phyloP scores from a whole-genome alignment of 35 echinoderm and acorn worm genomes.

The Lytechinus variegatus region DNA sequence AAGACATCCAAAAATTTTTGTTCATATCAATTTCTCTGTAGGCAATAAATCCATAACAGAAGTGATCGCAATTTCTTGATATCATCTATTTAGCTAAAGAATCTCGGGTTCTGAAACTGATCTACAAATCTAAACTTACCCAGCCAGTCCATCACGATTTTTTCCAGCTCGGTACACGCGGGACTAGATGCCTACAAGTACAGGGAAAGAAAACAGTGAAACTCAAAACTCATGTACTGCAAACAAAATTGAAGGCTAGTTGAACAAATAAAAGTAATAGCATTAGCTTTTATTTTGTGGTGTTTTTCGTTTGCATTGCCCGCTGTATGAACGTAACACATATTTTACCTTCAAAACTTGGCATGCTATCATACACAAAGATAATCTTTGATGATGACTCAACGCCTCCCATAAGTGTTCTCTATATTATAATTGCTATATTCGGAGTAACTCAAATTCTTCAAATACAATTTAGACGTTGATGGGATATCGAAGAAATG shows the following conservation, averaged over 20 bases:
- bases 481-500: no score
- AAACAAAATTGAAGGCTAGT: background rate
- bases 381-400: no score
- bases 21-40: background rate
- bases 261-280: background rate
- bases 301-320: no score
- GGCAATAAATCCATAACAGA: background rate
- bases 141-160: conserved; percentile 96
- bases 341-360: no score
- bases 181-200: conserved; percentile 88
- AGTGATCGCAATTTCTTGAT: background rate
- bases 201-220: background rate
- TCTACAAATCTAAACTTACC: conserved; percentile 64
- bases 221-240: background rate
- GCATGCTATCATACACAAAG: no score
- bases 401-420: no score
- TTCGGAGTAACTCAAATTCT: no score
- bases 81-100: background rate
- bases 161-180: conserved; percentile 96
- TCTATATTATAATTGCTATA: no score
- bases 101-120: background rate
- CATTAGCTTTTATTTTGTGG: background rate
- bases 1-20: no score
- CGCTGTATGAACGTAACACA: no score
- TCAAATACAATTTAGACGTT: no score